Evolutionary conservation across 2,113 vertebrate species (phyloP).

Genomic region (Furnarius figulus): DNA sequence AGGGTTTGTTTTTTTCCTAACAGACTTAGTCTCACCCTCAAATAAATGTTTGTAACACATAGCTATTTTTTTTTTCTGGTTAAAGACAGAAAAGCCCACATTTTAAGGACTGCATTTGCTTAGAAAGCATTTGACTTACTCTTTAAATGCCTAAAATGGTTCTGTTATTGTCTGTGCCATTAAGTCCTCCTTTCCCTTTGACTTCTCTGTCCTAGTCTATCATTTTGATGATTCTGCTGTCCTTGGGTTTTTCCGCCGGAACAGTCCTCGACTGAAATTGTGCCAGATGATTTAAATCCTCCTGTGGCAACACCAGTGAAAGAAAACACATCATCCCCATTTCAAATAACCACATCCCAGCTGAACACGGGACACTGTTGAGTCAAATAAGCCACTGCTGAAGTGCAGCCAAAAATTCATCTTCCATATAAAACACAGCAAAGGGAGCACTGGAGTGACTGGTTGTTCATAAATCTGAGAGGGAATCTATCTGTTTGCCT

Average conservation of each 20-base stretch:
- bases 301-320: neutral
- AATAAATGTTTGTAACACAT: neutral
- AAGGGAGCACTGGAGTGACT: neutral
- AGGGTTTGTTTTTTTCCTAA: neutral
- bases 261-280: neutral
- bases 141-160: neutral
- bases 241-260: neutral
- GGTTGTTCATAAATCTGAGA: neutral
- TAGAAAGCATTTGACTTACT: neutral
- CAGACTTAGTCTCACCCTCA: neutral
- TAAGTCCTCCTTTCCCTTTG: neutral
- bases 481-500: neutral
- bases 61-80: neutral
- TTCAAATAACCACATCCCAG: neutral
- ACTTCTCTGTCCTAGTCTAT: neutral
- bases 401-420: conserved; percentile 1
- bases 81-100: neutral
- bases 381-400: neutral
- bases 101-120: neutral
- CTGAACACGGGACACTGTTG: neutral
- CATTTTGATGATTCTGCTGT: neutral
- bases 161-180: neutral
- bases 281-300: conserved; percentile 10
- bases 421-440: neutral
- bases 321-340: neutral